Percentiles rank a stretch among this genome's conserved stretches.
These are phyloP conservation scores for Penaeus monodon DNA, from an alignment of 2,888 invertebrate species.

Conservation along the genomic window DNA sequence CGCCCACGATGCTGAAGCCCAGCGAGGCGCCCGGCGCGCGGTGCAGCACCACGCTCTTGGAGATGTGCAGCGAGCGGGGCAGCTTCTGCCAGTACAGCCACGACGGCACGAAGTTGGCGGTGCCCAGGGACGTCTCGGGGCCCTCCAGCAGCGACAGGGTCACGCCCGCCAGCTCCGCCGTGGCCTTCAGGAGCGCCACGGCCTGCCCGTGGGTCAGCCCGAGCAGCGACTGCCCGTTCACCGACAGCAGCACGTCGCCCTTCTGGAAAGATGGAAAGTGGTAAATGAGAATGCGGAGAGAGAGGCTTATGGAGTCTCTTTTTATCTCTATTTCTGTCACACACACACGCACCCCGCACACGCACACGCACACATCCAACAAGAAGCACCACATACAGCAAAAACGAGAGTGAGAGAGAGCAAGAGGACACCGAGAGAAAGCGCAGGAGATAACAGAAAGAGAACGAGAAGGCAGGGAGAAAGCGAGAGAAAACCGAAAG, in stretches of 20 bases:
- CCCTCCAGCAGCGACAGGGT: conserved; percentile 71
- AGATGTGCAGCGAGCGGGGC: conserved; percentile 69
- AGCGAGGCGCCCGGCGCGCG: conserved; percentile 68
- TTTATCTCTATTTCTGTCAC: too few relatives aligned
- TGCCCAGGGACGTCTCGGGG: conserved; percentile 70
- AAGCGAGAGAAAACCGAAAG: too few relatives aligned
- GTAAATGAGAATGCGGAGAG: too few relatives aligned
- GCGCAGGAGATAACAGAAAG: too few relatives aligned
- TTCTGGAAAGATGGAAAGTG: conserved; percentile 68
- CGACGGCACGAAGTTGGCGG: conserved; percentile 71
- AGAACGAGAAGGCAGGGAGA: too few relatives aligned
- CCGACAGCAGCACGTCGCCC: conserved; percentile 71
- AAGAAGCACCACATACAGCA: too few relatives aligned
- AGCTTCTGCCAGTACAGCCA: conserved; percentile 73
- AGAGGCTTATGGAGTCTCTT: too few relatives aligned
- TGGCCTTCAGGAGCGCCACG: conserved; percentile 70
- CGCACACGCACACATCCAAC: too few relatives aligned
- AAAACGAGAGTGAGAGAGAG: too few relatives aligned
- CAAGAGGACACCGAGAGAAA: too few relatives aligned
- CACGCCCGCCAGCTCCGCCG: conserved; percentile 69
- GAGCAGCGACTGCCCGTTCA: conserved; percentile 70
- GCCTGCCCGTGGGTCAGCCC: conserved; percentile 71
- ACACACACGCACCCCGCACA: too few relatives aligned
- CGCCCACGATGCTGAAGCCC: conserved; percentile 73
- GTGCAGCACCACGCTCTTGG: conserved; percentile 70